Percentiles rank a stretch among this genome's conserved stretches.
phyloP scores from a whole-genome alignment of 2,797 vertebrate genomes.

The Cyclura pinguis region DNA sequence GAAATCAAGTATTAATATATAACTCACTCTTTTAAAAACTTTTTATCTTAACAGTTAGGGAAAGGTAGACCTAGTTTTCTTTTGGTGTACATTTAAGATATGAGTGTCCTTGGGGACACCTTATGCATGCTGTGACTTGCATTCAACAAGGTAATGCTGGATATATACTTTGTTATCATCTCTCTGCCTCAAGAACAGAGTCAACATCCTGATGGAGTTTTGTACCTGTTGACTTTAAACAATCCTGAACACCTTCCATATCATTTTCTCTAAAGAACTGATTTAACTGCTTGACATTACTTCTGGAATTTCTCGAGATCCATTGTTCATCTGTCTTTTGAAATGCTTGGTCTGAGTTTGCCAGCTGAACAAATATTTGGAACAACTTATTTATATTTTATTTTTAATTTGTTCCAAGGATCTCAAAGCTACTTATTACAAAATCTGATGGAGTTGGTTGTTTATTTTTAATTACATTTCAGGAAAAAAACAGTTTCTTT shows the following conservation, averaged over 20 bases:
- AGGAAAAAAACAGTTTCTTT: not conserved
- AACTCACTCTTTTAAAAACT: slow-evolving; percentile 1
- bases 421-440: not conserved
- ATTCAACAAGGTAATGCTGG: not conserved
- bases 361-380: slow-evolving; percentile 5
- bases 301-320: rapidly evolving
- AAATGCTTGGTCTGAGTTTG: not conserved
- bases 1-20: not conserved
- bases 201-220: rapidly evolving
- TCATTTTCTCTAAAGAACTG: not conserved
- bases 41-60: not conserved
- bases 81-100: not conserved
- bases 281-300: not conserved
- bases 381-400: not conserved
- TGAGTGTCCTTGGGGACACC: not conserved
- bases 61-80: not conserved
- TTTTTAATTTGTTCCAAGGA: not conserved
- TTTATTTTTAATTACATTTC: not conserved
- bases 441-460: not conserved
- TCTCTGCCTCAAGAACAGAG: not conserved
- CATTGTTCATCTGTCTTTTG: slow-evolving; percentile 5
- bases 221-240: not conserved
- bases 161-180: slow-evolving; percentile 9
- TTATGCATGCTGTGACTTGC: not conserved
- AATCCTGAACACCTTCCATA: not conserved